These are phyloP conservation scores for Araneus ventricosus DNA, from an alignment of 1,140 invertebrate species.

Conservation along the genomic window DNA sequence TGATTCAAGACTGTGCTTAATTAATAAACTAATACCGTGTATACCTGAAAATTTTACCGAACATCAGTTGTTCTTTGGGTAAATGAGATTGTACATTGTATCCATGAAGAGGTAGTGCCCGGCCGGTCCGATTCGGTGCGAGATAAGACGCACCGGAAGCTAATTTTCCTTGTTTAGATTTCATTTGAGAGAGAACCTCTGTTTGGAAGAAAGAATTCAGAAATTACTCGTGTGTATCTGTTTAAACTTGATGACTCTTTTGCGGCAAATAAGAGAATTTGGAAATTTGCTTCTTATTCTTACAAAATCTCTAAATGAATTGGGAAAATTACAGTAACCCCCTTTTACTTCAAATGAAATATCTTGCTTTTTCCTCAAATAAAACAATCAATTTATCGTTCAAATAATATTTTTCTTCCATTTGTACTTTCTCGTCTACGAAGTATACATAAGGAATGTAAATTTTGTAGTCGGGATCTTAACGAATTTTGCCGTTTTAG, in stretches of 20 bases:
- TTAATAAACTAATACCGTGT: conserved; percentile 31
- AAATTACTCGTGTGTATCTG: neutral
- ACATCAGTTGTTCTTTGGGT: neutral
- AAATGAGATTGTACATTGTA: conserved; percentile 43
- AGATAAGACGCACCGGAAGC: neutral
- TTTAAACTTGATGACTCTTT: neutral
- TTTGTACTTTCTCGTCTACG: too few relatives aligned
- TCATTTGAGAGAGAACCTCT: neutral
- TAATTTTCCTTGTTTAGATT: conserved; percentile 49
- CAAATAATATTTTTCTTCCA: too few relatives aligned
- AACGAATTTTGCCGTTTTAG: too few relatives aligned
- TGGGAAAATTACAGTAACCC: too few relatives aligned
- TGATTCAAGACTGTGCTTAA: conserved; percentile 21
- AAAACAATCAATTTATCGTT: too few relatives aligned
- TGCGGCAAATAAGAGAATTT: neutral
- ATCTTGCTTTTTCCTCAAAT: too few relatives aligned
- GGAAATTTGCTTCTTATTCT: too few relatives aligned
- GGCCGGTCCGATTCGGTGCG: neutral
- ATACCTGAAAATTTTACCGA: neutral
- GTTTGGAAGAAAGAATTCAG: neutral
- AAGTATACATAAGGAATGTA: too few relatives aligned
- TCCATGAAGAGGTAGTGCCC: neutral
- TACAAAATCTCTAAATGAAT: too few relatives aligned
- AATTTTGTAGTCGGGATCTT: too few relatives aligned
- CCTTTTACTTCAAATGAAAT: too few relatives aligned